Evolutionary conservation across 2,888 invertebrate species (phyloP).

Genomic region (Eilema sororculum): DNA sequence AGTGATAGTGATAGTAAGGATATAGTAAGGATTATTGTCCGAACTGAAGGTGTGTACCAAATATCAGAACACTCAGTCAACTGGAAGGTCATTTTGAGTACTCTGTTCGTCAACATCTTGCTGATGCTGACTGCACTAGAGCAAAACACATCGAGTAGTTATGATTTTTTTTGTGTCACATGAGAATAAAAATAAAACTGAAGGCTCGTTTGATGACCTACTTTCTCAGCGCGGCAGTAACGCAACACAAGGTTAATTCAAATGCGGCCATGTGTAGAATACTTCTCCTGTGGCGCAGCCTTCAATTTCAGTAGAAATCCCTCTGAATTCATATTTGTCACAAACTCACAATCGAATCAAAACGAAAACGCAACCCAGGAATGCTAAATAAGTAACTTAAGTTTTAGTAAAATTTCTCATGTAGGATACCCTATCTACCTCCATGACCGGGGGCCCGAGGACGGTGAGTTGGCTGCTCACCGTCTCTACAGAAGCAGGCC

Average conservation of each 20-base stretch:
- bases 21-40: no score
- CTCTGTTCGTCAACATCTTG: no score
- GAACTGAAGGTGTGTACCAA: no score
- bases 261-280: neutral
- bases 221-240: neutral
- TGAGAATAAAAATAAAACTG: neutral
- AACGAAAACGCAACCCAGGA: no score
- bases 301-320: neutral
- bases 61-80: no score
- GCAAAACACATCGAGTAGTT: neutral
- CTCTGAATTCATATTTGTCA: neutral
- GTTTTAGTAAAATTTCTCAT: neutral
- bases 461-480: no score
- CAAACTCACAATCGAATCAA: neutral
- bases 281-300: neutral
- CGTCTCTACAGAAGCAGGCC: no score
- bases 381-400: no score
- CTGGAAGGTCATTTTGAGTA: no score
- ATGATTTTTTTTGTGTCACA: neutral
- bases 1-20: no score
- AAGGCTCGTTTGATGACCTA: neutral
- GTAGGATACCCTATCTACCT: neutral
- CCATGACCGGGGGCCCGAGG: no score
- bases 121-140: no score
- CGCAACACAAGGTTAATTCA: neutral